Conservation (phyloP, 2,113 vertebrate species). For the Clupea harengus region DNA sequence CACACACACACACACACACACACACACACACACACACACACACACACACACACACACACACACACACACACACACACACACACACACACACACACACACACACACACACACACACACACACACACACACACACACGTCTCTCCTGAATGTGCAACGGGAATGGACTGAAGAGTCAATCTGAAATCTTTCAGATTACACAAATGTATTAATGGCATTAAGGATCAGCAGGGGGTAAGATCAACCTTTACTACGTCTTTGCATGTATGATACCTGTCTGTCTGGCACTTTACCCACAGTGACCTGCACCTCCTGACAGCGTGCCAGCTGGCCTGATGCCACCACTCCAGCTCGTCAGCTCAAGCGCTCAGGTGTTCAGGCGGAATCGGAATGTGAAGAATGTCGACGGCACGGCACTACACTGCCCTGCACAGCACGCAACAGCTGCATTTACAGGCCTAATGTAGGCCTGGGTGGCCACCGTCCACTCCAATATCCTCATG, state of each 20-base stretch:
- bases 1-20: background rate
- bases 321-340: background rate
- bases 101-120: background rate
- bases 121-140: background rate
- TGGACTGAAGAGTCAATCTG: background rate
- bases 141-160: background rate
- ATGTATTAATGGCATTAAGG: background rate
- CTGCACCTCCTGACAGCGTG: background rate
- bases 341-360: background rate
- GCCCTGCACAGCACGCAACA: background rate
- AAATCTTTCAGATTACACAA: background rate
- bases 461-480: background rate
- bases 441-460: background rate
- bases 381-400: slow-evolving; percentile 11
- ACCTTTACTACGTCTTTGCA: background rate
- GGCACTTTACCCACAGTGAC: background rate
- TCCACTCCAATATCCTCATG: background rate
- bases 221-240: background rate
- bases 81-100: too few species aligned
- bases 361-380: background rate
- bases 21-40: background rate
- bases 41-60: background rate
- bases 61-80: background rate
- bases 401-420: background rate
- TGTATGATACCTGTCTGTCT: slow-evolving; percentile 5